Base-by-base conservation (phyloP, 2,888 invertebrate species). In the Scelioninae gen. 1 region DNA sequence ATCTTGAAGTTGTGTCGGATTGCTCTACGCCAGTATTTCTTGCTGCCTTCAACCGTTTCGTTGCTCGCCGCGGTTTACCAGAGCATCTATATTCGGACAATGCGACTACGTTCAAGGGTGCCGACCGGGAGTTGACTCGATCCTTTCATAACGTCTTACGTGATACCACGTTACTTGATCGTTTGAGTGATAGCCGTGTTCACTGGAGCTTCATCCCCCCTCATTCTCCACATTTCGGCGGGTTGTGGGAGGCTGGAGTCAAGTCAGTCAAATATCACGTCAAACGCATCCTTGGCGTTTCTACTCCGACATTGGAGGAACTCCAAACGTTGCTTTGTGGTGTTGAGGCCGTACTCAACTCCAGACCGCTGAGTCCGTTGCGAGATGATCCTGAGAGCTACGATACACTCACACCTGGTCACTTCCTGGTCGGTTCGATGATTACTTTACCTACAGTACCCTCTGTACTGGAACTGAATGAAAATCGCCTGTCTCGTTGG, bases 101-200 rank as follows among this genome's bases (percentile, higher is more conserved):
- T 29, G 72, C 51, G 1, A 62, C 72, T 0, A 72, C 34, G n/a
- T 72, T 72, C 16, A 34, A 38, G 1, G 72, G 72, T 11, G 72
- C 60, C 5, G 10, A 47, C 13, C 13, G 16, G 6, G 47, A 47
- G 15, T 15, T 47, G 5, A 5, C 13, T 5, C 1, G 15, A 6
- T 0, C 13, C 0, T 47, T 47, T 9, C 5, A 6, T 6, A 0
- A 11, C 0, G 15, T 15, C 0, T 0, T 47, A 1, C 7, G 7
- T 1, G 47, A 47, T 47, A 1, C 6, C 3, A 5, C 3, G 5
- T 0, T 47, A 6, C 8, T 4, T 1, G 47, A 47, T 15, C 15
- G 47, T 5, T 15, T 47, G 5, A 0, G 15, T 15, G 1, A 5
- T 0, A 15, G 15, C 1, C 7, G 15, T 0, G 9, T 47, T 3